Evolutionary conservation across 2,113 vertebrate species (phyloP), one percentile per base, ranked within the genome.

Genomic region (Daphoenositta chrysoptera): DNA sequence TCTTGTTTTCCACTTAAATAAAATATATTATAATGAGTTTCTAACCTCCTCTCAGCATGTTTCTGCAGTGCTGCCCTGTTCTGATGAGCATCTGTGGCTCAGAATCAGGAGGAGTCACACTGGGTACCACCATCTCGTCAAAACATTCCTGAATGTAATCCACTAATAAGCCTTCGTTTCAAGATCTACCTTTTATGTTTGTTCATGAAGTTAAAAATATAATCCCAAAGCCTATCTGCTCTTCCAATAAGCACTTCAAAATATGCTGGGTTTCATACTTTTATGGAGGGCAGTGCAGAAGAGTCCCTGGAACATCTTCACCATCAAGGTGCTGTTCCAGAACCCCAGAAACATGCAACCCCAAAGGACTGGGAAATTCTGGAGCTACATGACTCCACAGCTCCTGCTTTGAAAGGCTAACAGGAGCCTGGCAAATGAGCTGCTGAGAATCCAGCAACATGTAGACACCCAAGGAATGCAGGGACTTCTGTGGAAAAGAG

Each of bases 261-360:
- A 70, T 48, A 1, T 65, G 6, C 8, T 75, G 37, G 3, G 11
- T 37, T 81, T 63, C 18, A 42, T 42, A 37, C 3, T 89, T 85
- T 53, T 31, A 37, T 56, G 13, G 30, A 42, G n/a, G 53, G 12
- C 7, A 24, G 7, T 42, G 22, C 19, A 65, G 13, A 70, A 56
- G 21, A 24, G 3, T 13, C 5, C 8, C 12, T 1, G 3, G 13
- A 72, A 17, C 2, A 44, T 9, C 10, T 90, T 72, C 31, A 73
- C 16, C 27, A 39, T 31, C 8, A 47, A 40, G 15, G 13, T 20
- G 3, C 31, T 37, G 10, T 13, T 26, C 26, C 31, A 71, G 47
- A 87, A 27, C 15, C 31, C 28, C 60, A 61, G 28, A 73, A 87
- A 73, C 0, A 0, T 65, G 18, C 18, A 78, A 1, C 6, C 7